Evolutionary conservation across 2,797 vertebrate genomes (phyloP), one percentile per base, ranked within the genome.

Genomic region (Mus minutoides): DNA sequence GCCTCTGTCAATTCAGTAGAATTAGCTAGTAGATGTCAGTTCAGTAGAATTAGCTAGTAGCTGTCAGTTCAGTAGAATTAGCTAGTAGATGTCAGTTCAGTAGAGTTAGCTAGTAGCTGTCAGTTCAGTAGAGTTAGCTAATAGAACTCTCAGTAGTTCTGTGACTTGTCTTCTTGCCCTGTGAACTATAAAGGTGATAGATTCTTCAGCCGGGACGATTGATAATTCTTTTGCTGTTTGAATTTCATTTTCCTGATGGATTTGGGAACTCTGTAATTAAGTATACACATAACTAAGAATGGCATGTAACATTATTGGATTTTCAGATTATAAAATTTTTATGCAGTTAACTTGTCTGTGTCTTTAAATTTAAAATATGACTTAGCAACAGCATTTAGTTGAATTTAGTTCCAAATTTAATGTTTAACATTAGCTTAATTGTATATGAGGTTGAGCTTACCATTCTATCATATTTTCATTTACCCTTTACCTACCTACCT

Each of bases 231-330:
- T 95, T 94, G 40, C 89, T 60, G 86, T 64, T 90, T 93, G 43
- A 92, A 60, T 95, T 96, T 95, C 60, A 93, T 89, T 91, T 92
- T 73, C 46, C 77, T 95, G 58, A 10, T 76, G 43, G 92, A 76
- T 90, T 88, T 85, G 46, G n/a, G 76, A 96, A 76, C 19, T 94
- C 60, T 64, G 6, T 71, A 58, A 34, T 94, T 73, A 86, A 19
- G 3, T 94, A 40, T 21, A 14, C 79, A 14, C 21, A 19, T 67
- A 75, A 87, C 89, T 79, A 87, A 90, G 46, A 62, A 64, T 37
- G 43, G 6, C 77, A 37, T 87, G 17, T 85, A 80, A 64, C 84
- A 0, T 37, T 86, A n/a, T 88, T 96, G 75, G 58, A 90, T 92
- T 88, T 95, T 91, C 54, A 29, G 78, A 43, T 88, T 64, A 29